phyloP scores from a whole-genome alignment of 2,113 vertebrate species.

The Columbina picui region DNA sequence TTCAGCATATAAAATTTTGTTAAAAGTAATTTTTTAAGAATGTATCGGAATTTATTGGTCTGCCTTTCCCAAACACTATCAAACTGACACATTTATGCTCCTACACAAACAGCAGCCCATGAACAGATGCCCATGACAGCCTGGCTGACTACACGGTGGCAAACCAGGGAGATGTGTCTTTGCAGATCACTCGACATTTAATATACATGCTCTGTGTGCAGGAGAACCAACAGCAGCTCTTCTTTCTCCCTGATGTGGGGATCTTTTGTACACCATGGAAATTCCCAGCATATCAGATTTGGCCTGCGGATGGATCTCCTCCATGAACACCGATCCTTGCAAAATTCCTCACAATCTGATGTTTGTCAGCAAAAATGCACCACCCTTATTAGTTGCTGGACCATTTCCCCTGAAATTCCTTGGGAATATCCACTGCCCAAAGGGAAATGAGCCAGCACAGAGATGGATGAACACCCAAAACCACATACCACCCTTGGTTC shows the following conservation, averaged over 20 bases:
- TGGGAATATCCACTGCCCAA: neutral
- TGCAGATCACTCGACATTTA: neutral
- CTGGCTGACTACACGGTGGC: neutral
- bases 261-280: neutral
- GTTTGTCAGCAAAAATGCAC: neutral
- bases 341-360: neutral
- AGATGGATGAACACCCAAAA: neutral
- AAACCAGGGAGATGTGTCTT: neutral
- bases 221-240: neutral
- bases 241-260: neutral
- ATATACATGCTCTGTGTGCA: fast-evolving
- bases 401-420: no score
- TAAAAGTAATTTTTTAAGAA: neutral
- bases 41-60: neutral
- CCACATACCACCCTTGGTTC: neutral
- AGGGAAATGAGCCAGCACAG: neutral
- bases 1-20: neutral
- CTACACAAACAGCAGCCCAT: neutral
- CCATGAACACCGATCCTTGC: neutral
- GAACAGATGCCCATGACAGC: neutral
- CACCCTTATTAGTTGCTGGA: neutral
- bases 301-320: neutral
- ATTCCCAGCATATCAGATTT: neutral
- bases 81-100: neutral
- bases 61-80: neutral